Percentiles rank a stretch among this genome's conserved stretches.
Evolutionary conservation across 1,140 invertebrate genomes (phyloP).

Genomic region (Tetragnatha versicolor): DNA sequence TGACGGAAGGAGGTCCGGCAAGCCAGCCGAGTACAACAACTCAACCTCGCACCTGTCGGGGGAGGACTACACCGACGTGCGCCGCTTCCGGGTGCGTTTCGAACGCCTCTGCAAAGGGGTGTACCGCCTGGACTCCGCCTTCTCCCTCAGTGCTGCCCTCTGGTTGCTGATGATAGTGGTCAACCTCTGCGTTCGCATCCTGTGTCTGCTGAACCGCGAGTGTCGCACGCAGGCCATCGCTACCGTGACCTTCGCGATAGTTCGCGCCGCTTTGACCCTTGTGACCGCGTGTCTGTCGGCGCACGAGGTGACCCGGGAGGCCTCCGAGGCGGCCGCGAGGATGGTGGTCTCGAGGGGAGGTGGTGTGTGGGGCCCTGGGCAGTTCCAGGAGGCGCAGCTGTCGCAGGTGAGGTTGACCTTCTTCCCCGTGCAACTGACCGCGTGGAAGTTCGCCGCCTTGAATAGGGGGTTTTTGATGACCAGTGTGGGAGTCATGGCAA

Average conservation of each 20-base stretch:
- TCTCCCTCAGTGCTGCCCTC: slow-evolving; percentile 1
- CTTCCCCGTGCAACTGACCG: slow-evolving; percentile 18
- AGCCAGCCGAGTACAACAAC: no score
- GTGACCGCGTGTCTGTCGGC: background rate
- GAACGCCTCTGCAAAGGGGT: background rate
- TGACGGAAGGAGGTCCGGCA: no score
- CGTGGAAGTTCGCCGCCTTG: slow-evolving; percentile 31
- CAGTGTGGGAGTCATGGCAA: slow-evolving; percentile 35
- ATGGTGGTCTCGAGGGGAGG: no score
- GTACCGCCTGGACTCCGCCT: background rate
- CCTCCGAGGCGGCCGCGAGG: background rate
- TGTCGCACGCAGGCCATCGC: background rate
- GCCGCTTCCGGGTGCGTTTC: no score
- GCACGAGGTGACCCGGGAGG: background rate
- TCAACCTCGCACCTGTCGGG: no score
- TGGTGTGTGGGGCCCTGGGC: background rate
- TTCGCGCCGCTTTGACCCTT: background rate
- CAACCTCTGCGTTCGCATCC: slow-evolving; percentile 5
- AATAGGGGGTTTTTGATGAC: slow-evolving; percentile 34
- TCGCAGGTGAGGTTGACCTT: background rate
- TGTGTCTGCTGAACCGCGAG: background rate
- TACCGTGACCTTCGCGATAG: background rate
- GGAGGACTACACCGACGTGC: no score
- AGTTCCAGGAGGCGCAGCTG: slow-evolving; percentile 17
- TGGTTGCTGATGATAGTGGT: slow-evolving; percentile 13